phyloP scores from a whole-genome alignment of 2,888 invertebrate species.

The Cheilosia soror region DNA sequence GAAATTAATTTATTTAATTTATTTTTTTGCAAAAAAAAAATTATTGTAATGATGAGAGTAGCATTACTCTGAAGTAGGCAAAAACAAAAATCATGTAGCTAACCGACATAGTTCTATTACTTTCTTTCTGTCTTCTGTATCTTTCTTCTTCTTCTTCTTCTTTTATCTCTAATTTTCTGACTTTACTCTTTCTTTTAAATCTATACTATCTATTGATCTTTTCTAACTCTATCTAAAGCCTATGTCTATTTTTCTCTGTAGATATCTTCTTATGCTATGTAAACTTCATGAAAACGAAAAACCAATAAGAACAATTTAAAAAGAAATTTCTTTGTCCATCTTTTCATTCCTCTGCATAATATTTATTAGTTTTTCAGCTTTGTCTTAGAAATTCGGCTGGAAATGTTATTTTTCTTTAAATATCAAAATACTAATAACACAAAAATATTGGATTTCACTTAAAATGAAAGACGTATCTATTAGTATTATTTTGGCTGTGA shows the following conservation, averaged over 20 bases:
- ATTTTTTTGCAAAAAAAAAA: slow-evolving; percentile 76
- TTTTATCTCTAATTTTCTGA: slow-evolving; percentile 38
- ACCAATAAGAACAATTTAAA: slow-evolving; percentile 38
- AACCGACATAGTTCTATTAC: slow-evolving; percentile 76
- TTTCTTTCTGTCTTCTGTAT: slow-evolving; percentile 47
- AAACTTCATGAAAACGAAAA: slow-evolving; percentile 64
- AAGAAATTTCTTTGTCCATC: slow-evolving; percentile 42
- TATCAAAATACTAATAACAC: too few species aligned
- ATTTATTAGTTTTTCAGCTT: slow-evolving; percentile 12
- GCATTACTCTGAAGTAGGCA: slow-evolving; percentile 23
- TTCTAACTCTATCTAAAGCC: slow-evolving; percentile 25
- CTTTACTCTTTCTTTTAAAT: slow-evolving; percentile 36
- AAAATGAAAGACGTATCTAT: too few species aligned
- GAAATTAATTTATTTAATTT: slow-evolving; percentile 83
- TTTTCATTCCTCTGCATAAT: slow-evolving; percentile 73
- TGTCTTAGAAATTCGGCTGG: not conserved
- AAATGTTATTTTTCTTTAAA: too few species aligned
- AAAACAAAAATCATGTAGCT: slow-evolving; percentile 80
- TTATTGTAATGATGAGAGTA: slow-evolving; percentile 49
- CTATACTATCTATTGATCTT: slow-evolving; percentile 37
- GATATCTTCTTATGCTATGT: slow-evolving; percentile 52
- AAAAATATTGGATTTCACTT: too few species aligned
- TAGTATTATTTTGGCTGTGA: too few species aligned
- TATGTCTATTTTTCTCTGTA: not conserved
- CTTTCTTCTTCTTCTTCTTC: slow-evolving; percentile 17